Percentiles rank a stretch among this genome's conserved stretches.
These are phyloP conservation scores for Hystrix brachyura DNA, from an alignment of 2,113 vertebrate species.

Conservation along the genomic window DNA sequence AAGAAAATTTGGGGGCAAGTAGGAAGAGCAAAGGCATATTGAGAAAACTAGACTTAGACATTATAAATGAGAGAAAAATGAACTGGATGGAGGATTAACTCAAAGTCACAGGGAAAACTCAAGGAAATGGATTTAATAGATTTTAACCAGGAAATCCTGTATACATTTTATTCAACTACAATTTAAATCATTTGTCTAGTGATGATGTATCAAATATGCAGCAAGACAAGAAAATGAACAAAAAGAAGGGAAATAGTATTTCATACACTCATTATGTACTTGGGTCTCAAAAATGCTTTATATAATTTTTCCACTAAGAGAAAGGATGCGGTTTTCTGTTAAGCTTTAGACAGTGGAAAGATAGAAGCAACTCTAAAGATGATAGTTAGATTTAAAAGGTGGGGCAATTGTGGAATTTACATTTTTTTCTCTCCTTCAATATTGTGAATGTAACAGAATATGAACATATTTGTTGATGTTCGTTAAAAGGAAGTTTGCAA, in stretches of 20 bases:
- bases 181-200: not conserved
- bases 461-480: not conserved
- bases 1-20: not conserved
- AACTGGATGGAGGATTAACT: not conserved
- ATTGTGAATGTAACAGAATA: not conserved
- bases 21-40: not conserved
- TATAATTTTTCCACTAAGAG: not conserved
- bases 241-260: not conserved
- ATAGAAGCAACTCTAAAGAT: not conserved
- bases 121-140: not conserved
- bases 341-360: not conserved
- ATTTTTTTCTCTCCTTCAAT: not conserved
- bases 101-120: not conserved
- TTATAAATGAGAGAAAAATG: not conserved
- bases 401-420: not conserved
- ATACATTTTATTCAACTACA: constrained; percentile 16
- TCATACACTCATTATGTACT: not conserved
- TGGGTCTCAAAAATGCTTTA: not conserved
- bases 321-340: constrained; percentile 20
- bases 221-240: not conserved
- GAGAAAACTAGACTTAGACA: not conserved
- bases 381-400: constrained; percentile 9
- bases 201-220: not conserved
- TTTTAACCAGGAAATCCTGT: not conserved
- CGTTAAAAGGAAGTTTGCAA: not conserved